Evolutionary conservation across 2,797 vertebrate genomes (phyloP).

Genomic region (Poeciliopsis turneri): DNA sequence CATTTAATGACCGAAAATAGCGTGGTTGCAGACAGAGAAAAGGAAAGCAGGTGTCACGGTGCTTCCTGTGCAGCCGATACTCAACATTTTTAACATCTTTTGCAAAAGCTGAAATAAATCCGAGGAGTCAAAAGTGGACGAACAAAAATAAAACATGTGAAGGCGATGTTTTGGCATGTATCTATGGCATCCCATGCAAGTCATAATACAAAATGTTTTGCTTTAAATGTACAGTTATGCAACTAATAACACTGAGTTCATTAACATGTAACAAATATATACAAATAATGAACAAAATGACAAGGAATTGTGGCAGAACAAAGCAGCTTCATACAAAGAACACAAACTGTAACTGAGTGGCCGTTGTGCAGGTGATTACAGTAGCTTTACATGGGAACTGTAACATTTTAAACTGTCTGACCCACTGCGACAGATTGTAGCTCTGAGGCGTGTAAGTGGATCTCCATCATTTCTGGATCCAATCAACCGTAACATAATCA

Average conservation of each 20-base stretch:
- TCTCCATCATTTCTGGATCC: constrained; percentile 38
- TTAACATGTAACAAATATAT: constrained; percentile 72
- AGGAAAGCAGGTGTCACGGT: constrained; percentile 45
- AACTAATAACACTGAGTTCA: constrained; percentile 78
- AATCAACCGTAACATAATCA: constrained; percentile 37
- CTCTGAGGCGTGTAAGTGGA: constrained; percentile 31
- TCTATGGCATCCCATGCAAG: constrained; percentile 51
- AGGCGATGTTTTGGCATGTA: constrained; percentile 46
- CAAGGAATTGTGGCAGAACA: constrained; percentile 59
- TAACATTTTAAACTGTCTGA: constrained; percentile 56
- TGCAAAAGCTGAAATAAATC: constrained; percentile 45
- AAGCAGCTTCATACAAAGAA: constrained; percentile 63
- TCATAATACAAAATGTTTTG: constrained; percentile 43
- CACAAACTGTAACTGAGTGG: constrained; percentile 39
- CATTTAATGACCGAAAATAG: constrained; percentile 79
- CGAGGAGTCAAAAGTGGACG: constrained; percentile 14
- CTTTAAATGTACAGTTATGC: constrained; percentile 48
- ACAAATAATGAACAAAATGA: constrained; percentile 68
- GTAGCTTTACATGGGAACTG: constrained; percentile 56
- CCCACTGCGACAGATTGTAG: constrained; percentile 46
- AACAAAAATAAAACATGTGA: constrained; percentile 31
- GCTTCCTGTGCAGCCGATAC: constrained; percentile 41
- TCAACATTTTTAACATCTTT: constrained; percentile 17
- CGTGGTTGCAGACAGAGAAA: constrained; percentile 57
- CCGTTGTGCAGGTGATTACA: constrained; percentile 51